phyloP scores from a whole-genome alignment of 2,113 vertebrate species.

The Agapornis roseicollis region DNA sequence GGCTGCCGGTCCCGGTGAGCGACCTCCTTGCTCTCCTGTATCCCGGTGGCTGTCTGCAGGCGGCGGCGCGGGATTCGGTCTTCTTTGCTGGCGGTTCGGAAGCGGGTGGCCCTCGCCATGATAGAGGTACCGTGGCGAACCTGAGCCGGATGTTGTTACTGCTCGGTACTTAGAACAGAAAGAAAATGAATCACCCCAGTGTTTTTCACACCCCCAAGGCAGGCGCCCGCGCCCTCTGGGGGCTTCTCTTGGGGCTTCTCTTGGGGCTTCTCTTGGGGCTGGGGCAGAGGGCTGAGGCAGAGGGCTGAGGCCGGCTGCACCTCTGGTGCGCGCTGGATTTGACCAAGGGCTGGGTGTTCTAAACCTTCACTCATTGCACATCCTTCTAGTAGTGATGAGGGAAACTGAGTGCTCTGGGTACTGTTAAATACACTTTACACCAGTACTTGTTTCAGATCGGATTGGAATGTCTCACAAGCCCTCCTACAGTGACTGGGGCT shows the following conservation, averaged over 20 bases:
- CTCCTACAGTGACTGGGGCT: not conserved
- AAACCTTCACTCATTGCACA: not conserved
- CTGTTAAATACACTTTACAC: rapidly evolving
- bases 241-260: not conserved
- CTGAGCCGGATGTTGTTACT: not conserved
- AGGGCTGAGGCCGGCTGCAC: not conserved
- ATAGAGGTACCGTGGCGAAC: not conserved
- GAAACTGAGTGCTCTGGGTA: no score
- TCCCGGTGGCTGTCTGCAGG: not conserved
- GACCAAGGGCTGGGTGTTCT: not conserved
- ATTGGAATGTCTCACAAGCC: rapidly evolving
- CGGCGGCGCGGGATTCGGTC: not conserved
- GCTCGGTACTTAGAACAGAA: not conserved
- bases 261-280: not conserved
- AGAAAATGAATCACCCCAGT: rapidly evolving
- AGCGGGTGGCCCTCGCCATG: not conserved
- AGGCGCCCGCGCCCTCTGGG: not conserved
- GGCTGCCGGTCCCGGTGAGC: no score
- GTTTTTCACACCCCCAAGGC: rapidly evolving
- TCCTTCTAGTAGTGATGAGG: rapidly evolving
- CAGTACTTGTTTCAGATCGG: not conserved
- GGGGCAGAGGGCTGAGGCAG: not conserved
- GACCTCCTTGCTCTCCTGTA: no score
- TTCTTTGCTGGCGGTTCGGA: not conserved
- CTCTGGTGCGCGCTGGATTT: not conserved